These are phyloP conservation scores for Rhabdomys pumilio DNA, from an alignment of 2,797 vertebrate species.

Conservation along the genomic window DNA sequence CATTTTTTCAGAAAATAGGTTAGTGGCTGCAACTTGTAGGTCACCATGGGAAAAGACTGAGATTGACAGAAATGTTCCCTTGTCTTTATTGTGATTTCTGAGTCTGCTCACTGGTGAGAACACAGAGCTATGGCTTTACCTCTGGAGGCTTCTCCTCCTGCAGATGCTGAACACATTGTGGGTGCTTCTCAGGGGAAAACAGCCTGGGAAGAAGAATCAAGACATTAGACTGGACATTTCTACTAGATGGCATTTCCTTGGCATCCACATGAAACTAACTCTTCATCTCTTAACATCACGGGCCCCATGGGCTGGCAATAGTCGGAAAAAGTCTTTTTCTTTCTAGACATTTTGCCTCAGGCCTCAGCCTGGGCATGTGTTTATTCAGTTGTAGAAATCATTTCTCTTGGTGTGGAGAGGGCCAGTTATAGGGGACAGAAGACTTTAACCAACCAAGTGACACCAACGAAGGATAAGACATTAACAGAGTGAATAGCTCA, in stretches of 20 bases:
- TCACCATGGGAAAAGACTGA: background rate
- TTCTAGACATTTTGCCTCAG: background rate
- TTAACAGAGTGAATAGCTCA: background rate
- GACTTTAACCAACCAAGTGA: background rate
- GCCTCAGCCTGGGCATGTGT: background rate
- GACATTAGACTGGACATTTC: constrained; percentile 14
- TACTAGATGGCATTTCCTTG: background rate
- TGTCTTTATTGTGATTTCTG: background rate
- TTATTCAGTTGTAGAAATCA: background rate
- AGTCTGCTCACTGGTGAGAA: constrained; percentile 36
- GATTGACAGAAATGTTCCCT: background rate
- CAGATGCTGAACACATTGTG: background rate
- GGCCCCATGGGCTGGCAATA: background rate
- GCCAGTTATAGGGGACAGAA: background rate
- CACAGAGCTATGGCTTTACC: background rate
- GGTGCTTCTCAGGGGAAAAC: background rate
- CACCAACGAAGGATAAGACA: background rate
- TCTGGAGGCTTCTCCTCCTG: constrained; percentile 1
- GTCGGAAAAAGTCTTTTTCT: background rate
- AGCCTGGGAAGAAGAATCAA: background rate
- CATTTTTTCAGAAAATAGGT: background rate
- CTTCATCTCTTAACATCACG: background rate
- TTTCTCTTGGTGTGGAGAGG: constrained; percentile 25
- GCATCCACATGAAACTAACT: background rate
- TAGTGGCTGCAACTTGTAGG: background rate